Percentiles rank a stretch among this genome's conserved stretches.
Conservation (phyloP, 2,888 invertebrate genomes). For the Poecilus cupreus region DNA sequence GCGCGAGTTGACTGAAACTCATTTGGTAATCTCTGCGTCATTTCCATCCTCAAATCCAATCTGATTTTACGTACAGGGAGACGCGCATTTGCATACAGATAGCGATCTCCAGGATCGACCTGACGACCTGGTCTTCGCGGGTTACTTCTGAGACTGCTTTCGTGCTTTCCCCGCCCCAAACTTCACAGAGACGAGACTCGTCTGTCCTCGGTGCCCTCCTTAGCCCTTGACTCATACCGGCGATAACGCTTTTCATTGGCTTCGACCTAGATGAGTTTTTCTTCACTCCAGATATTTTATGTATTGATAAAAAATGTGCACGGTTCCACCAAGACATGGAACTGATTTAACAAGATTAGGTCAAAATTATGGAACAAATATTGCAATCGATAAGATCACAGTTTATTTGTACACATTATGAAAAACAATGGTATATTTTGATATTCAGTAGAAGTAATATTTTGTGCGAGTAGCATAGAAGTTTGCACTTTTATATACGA, state of each 20-base stretch:
- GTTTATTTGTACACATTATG: no score
- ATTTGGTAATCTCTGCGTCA: slow-evolving; percentile 56
- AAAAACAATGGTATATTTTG: no score
- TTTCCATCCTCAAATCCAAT: slow-evolving; percentile 58
- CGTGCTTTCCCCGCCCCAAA: neutral
- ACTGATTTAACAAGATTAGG: neutral
- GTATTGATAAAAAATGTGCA: slow-evolving; percentile 18
- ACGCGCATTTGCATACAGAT: slow-evolving; percentile 57
- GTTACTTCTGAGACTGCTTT: neutral
- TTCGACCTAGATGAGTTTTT: neutral
- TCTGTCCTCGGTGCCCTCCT: slow-evolving; percentile 14
- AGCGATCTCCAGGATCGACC: slow-evolving; percentile 52
- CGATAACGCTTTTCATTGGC: slow-evolving; percentile 30
- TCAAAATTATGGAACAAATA: neutral
- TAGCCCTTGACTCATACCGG: neutral
- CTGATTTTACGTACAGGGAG: slow-evolving; percentile 57
- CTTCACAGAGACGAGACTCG: neutral
- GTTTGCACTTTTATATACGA: no score
- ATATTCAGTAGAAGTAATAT: no score
- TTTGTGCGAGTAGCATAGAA: no score
- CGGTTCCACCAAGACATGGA: neutral
- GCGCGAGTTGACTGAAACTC: slow-evolving; percentile 44
- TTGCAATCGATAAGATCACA: no score
- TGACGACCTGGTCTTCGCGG: slow-evolving; percentile 39
- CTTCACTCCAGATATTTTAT: slow-evolving; percentile 25